A percentile compares a stretch with the other conserved stretches of the same genome.
Evolutionary conservation across 1,140 invertebrate species (phyloP).

Genomic region (Caenorhabditis tropicalis): DNA sequence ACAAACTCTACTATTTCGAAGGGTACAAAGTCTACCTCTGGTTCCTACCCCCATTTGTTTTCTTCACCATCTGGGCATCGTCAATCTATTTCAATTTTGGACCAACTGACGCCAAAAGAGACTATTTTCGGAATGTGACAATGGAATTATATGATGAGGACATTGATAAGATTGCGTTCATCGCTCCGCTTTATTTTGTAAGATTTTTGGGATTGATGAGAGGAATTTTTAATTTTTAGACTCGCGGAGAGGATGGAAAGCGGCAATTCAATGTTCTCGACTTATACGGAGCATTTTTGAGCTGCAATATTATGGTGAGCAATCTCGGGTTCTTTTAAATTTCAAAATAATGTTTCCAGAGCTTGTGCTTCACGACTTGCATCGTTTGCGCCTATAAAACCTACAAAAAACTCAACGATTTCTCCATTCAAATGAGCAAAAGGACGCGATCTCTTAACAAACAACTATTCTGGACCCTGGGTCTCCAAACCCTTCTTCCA

Average conservation of each 20-base stretch:
- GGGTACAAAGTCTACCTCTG: neutral
- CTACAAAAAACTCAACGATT: neutral
- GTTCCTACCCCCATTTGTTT: neutral
- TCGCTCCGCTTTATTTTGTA: neutral
- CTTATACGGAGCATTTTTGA: neutral
- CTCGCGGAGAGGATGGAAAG: neutral
- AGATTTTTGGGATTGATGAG: neutral
- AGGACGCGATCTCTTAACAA: neutral
- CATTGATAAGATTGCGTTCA: slow-evolving; percentile 14
- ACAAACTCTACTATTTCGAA: slow-evolving; percentile 20
- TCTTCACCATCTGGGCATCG: neutral
- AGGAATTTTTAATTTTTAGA: neutral
- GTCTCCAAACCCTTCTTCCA: slow-evolving; percentile 2
- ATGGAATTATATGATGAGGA: slow-evolving; percentile 13
- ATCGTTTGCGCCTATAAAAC: neutral
- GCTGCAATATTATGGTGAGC: slow-evolving; percentile 6
- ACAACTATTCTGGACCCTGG: slow-evolving; percentile 16
- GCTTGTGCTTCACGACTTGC: neutral
- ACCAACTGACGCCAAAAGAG: neutral
- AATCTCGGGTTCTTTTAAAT: neutral
- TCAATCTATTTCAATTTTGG: slow-evolving; percentile 28
- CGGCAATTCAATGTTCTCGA: neutral
- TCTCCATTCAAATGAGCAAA: slow-evolving; percentile 3
- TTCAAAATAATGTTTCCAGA: neutral
- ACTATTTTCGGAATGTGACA: neutral